Evolutionary conservation across 1,140 invertebrate species (phyloP).

Genomic region (Bathynomus jamesi): DNA sequence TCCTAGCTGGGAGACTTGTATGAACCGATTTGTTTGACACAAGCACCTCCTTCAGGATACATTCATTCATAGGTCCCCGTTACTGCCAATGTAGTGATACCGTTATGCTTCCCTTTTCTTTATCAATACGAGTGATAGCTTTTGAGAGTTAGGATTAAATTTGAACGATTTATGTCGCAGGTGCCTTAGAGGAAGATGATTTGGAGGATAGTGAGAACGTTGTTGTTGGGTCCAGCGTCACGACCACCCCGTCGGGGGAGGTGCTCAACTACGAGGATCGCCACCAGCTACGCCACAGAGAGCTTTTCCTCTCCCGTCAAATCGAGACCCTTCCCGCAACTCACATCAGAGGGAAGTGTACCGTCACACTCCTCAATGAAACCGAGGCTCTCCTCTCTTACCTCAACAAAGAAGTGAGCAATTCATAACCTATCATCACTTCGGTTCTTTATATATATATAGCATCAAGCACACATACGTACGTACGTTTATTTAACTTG

Average conservation of each 20-base stretch:
- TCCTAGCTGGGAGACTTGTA: no score
- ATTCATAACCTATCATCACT: no score
- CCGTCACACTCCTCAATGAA: conserved; percentile 95
- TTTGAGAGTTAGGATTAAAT: neutral
- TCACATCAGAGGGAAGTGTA: conserved; percentile 97
- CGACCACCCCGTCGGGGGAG: conserved; percentile 17
- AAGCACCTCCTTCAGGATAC: no score
- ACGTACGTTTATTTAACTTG: no score
- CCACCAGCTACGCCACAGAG: conserved; percentile 93
- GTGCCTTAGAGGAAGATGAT: conserved; percentile 53
- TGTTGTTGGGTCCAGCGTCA: conserved; percentile 49
- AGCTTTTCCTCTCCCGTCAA: conserved; percentile 95
- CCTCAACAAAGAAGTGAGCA: conserved; percentile 85
- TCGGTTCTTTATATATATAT: no score
- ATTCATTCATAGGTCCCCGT: no score
- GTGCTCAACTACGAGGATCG: conserved; percentile 63
- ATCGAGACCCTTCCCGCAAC: conserved; percentile 96
- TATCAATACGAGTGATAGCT: no score
- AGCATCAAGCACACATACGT: no score
- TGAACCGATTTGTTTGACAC: no score
- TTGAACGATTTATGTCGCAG: conserved; percentile 39
- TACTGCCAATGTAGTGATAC: no score
- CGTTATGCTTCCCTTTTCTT: no score
- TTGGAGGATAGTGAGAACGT: conserved; percentile 38
- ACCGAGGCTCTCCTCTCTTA: conserved; percentile 93